Base-by-base conservation (phyloP, 2,113 vertebrate species). In the Girardinichthys multiradiatus region DNA sequence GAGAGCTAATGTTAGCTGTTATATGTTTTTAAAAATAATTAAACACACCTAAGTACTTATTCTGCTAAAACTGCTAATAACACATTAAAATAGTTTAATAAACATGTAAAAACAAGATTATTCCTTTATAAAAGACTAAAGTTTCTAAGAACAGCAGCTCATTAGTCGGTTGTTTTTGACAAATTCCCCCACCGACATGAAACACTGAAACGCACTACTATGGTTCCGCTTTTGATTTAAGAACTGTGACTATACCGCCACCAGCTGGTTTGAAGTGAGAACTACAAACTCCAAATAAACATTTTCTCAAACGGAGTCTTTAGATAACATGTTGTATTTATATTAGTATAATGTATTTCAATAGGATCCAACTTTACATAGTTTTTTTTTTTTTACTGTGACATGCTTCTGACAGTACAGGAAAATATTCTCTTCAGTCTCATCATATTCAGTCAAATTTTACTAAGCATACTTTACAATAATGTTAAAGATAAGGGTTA, bases 201-300 rank as follows among this genome's bases (percentile, higher is more conserved):
- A 88, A 90, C 88, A 84, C 48, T 2, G 24, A 2, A 26, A 33
- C 57, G 8, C 4, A 0, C 15, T 21, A 27, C 35, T 80, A 84
- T 54, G 77, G 88, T 90, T 90, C 88, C 88, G 83, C 45, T 19
- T 42, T n/a, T n/a, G n/a, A n/a, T 1, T 24, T 14, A 9, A 61
- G 19, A 31, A 61, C 24, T 10, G 0, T 24, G 48, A 8, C 48
- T 54, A 24, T 54, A 54, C 8, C 48, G 48, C 48, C 48, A n/a
- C 48, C 48, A 24, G 24, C 48, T 54, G 48, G 24, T 54, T 7
- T 10, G 17, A 11, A 54, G 8, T 24, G 8, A 24, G 48, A 2
- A 54, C n/a, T n/a, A 1, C 35, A 35, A 35, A 35, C 33, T 35
- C 33, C 33, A 35, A 7, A 35, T 35, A 3, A n/a, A n/a, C n/a